phyloP scores from a whole-genome alignment of 2,113 vertebrate genomes.

The Phrynosoma platyrhinos region DNA sequence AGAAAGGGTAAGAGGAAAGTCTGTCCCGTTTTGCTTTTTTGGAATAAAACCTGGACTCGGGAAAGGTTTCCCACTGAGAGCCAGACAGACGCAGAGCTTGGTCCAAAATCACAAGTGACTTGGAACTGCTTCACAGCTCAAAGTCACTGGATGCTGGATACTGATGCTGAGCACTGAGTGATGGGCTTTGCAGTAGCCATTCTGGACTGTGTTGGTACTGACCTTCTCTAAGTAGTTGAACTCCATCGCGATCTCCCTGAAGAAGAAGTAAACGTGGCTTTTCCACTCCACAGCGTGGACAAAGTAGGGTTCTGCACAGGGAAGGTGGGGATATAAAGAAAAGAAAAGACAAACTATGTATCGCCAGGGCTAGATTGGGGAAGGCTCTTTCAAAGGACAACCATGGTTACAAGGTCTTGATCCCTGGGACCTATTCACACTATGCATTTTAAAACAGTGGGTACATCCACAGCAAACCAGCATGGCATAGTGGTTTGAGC shows the following conservation, averaged over 20 bases:
- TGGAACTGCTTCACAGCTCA: too few relatives aligned
- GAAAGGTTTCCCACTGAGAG: too few relatives aligned
- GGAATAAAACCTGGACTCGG: too few relatives aligned
- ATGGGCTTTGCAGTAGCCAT: too few relatives aligned
- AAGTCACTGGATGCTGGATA: too few relatives aligned
- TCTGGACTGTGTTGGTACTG: neutral
- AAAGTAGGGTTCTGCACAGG: conserved; percentile 86
- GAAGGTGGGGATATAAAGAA: neutral
- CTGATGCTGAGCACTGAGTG: too few relatives aligned
- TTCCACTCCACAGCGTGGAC: conserved; percentile 94
- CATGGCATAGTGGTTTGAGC: too few relatives aligned
- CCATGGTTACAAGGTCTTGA: neutral
- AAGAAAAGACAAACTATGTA: neutral
- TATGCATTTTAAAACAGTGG: too few relatives aligned
- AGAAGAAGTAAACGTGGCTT: conserved; percentile 97
- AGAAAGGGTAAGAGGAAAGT: neutral
- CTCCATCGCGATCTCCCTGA: conserved; percentile 98
- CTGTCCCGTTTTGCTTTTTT: neutral
- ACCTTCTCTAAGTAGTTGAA: conserved; percentile 99
- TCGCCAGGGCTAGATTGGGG: neutral
- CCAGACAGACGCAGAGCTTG: too few relatives aligned
- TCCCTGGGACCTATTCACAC: too few relatives aligned
- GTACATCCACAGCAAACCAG: too few relatives aligned
- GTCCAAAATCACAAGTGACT: too few relatives aligned
- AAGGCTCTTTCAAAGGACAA: neutral